Evolutionary conservation across 2,797 vertebrate genomes (phyloP).

Genomic region (Yasuhikotakia modesta): DNA sequence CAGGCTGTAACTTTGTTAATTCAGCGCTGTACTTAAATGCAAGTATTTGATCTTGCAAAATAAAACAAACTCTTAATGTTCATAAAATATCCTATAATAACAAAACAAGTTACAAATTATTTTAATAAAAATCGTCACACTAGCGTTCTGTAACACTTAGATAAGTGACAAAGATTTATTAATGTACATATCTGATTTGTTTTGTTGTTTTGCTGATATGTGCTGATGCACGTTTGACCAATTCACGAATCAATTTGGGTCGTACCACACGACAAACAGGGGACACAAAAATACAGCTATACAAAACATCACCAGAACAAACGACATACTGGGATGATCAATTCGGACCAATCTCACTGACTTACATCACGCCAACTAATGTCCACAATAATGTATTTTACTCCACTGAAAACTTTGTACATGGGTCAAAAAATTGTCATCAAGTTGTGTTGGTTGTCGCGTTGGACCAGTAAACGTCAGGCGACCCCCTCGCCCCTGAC

Average conservation of each 20-base stretch:
- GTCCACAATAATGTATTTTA: neutral
- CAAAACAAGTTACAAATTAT: neutral
- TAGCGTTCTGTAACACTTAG: neutral
- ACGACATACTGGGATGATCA: neutral
- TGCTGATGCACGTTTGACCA: neutral
- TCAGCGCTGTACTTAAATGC: neutral
- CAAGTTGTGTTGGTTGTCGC: neutral
- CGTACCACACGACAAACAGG: constrained; percentile 33
- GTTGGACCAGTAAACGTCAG: neutral
- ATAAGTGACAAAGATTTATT: neutral
- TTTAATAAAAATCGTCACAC: too few relatives aligned
- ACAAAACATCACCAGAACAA: neutral
- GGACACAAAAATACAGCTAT: neutral
- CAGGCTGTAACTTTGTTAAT: neutral
- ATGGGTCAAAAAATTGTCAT: neutral
- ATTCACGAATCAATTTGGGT: constrained; percentile 23
- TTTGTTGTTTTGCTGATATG: neutral
- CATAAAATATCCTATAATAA: neutral
- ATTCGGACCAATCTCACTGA: neutral
- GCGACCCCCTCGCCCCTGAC: neutral
- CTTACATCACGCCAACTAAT: neutral
- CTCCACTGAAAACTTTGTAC: neutral
- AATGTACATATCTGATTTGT: neutral
- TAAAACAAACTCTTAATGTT: neutral
- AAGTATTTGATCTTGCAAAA: neutral